These are phyloP conservation scores for Stenodera caucasica DNA, from an alignment of 2,888 invertebrate genomes.

Conservation along the genomic window DNA sequence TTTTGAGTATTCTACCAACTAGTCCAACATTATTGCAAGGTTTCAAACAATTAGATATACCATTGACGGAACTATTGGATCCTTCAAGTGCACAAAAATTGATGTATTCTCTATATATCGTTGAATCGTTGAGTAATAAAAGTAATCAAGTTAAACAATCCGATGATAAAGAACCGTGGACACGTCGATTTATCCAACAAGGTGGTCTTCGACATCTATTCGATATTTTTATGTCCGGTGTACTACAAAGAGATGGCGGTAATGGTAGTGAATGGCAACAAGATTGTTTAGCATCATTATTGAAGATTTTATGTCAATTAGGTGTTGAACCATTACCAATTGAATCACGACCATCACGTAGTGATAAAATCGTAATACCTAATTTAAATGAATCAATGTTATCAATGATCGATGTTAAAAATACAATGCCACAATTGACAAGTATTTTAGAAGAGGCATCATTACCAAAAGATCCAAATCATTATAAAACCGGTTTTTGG, in stretches of 20 bases:
- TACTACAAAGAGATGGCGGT: slow-evolving; percentile 70
- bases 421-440: slow-evolving; percentile 80
- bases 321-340: slow-evolving; percentile 66
- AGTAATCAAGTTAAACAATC: slow-evolving; percentile 37
- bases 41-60: slow-evolving; percentile 75
- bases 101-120: slow-evolving; percentile 93
- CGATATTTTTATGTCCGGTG: slow-evolving; percentile 88
- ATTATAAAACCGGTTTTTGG: slow-evolving; percentile 91
- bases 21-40: slow-evolving; percentile 83
- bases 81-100: slow-evolving; percentile 90
- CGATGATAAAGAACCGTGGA: slow-evolving; percentile 62
- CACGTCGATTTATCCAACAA: slow-evolving; percentile 78
- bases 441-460: slow-evolving; percentile 88
- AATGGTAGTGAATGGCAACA: slow-evolving; percentile 92
- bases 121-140: slow-evolving; percentile 68
- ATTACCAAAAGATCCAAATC: slow-evolving; percentile 75
- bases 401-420: slow-evolving; percentile 82
- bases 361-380: slow-evolving; percentile 70
- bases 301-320: slow-evolving; percentile 84
- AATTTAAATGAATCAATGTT: slow-evolving; percentile 75
- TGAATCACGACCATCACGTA: slow-evolving; percentile 50
- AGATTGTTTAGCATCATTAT: slow-evolving; percentile 85
- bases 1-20: slow-evolving; percentile 87
- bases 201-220: slow-evolving; percentile 87
- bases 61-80: slow-evolving; percentile 76